phyloP scores from a whole-genome alignment of 2,113 vertebrate genomes.

The Pygoscelis antarcticus region DNA sequence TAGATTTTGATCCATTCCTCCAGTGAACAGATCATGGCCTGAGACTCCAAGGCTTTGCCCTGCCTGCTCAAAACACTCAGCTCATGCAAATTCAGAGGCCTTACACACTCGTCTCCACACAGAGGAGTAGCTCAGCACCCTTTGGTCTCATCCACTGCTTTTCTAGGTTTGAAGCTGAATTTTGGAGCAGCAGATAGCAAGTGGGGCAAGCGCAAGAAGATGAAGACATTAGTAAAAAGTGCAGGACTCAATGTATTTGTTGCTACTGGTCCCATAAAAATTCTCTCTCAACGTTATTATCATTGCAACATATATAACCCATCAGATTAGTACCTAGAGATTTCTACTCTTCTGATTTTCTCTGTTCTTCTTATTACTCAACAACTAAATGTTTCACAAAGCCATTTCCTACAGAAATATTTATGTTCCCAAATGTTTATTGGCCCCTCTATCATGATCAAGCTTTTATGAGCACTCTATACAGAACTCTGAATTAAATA shows the following conservation, averaged over 20 bases:
- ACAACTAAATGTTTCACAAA: constrained; percentile 69
- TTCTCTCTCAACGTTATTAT: constrained; percentile 24
- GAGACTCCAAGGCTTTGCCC: neutral
- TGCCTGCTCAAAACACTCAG: neutral
- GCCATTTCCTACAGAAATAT: constrained; percentile 70
- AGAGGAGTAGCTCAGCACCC: neutral
- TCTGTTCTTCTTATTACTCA: constrained; percentile 66
- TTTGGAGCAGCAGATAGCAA: neutral
- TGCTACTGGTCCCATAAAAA: constrained; percentile 18
- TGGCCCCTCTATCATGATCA: constrained; percentile 67
- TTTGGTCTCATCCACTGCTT: neutral
- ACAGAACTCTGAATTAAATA: constrained; percentile 67
- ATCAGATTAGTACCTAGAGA: constrained; percentile 57
- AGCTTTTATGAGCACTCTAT: constrained; percentile 69
- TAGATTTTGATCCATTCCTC: neutral
- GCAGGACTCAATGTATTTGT: neutral
- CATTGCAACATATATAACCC: neutral
- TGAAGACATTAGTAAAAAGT: neutral
- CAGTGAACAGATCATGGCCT: neutral
- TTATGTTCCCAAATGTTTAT: constrained; percentile 72
- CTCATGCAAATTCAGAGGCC: neutral
- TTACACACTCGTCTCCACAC: neutral
- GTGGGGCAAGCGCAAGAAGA: neutral
- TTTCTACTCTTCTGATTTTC: constrained; percentile 29
- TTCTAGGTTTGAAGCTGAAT: neutral